phyloP scores from a whole-genome alignment of 2,888 invertebrate genomes.

The Physocephala rufipes region DNA sequence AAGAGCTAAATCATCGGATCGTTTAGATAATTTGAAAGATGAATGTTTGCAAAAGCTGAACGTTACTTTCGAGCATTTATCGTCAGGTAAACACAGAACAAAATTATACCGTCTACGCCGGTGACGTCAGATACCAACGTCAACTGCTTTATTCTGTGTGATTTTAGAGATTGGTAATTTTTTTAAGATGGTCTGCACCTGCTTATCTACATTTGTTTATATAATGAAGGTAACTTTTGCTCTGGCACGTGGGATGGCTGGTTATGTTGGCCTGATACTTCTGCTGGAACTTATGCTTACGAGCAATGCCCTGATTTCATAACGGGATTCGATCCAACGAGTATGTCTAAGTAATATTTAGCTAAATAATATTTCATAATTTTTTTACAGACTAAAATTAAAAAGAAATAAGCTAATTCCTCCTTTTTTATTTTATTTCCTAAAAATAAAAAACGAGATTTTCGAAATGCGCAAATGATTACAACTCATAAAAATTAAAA shows the following conservation, averaged over 20 bases:
- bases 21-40: conserved; percentile 52
- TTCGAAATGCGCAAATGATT: too few relatives aligned
- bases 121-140: too few relatives aligned
- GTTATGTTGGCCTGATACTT: conserved; percentile 82
- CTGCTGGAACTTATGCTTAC: conserved; percentile 73
- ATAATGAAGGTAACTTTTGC: conserved; percentile 70
- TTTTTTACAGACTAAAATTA: too few relatives aligned
- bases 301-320: conserved; percentile 79
- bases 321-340: conserved; percentile 76
- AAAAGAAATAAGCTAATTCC: too few relatives aligned
- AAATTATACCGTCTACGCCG: too few relatives aligned
- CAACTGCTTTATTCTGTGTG: too few relatives aligned
- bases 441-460: too few relatives aligned
- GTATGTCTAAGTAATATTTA: conserved; percentile 68
- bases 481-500: too few relatives aligned
- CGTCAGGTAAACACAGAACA: conserved; percentile 50
- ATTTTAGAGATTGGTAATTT: neutral
- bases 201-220: neutral
- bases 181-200: neutral
- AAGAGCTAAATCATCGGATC: conserved; percentile 44
- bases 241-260: conserved; percentile 82
- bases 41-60: conserved; percentile 59
- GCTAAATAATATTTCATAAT: too few relatives aligned
- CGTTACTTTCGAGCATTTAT: conserved; percentile 47
- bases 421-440: too few relatives aligned